Evolutionary conservation across 1,140 invertebrate species (phyloP).

Genomic region (Philotrypesis tridentata): DNA sequence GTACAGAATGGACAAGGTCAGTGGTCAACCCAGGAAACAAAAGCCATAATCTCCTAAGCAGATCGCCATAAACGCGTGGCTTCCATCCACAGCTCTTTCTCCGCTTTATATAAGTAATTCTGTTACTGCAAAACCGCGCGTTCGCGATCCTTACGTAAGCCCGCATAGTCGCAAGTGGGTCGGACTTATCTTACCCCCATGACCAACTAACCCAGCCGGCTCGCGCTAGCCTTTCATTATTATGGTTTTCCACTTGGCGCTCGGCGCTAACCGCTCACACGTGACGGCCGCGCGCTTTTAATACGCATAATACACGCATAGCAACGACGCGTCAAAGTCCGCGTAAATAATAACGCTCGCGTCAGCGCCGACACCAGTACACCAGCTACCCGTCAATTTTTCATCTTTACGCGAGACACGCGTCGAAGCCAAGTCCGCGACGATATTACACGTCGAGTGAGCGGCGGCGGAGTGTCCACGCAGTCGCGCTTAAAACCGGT

Average conservation of each 20-base stretch:
- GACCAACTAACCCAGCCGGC: conserved; percentile 35
- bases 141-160: conserved; percentile 20
- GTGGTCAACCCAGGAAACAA: too few species aligned
- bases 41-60: too few species aligned
- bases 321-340: background rate
- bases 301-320: background rate
- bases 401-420: too few species aligned
- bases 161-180: conserved; percentile 6
- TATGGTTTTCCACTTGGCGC: conserved; percentile 1
- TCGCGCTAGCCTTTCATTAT: background rate
- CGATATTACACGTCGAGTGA: too few species aligned
- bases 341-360: background rate
- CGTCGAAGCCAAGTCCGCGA: too few species aligned
- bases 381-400: too few species aligned
- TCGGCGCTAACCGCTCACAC: background rate
- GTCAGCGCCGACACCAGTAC: too few species aligned
- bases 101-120: conserved; percentile 25
- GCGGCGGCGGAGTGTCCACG: too few species aligned
- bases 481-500: too few species aligned
- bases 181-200: conserved; percentile 28
- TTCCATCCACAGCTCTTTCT: too few species aligned
- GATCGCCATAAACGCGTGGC: too few species aligned
- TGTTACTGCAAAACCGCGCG: background rate
- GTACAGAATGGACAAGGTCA: too few species aligned
- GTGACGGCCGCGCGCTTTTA: background rate